Evolutionary conservation across 2,113 vertebrate genomes (phyloP).

Genomic region (Hemiscyllium ocellatum): DNA sequence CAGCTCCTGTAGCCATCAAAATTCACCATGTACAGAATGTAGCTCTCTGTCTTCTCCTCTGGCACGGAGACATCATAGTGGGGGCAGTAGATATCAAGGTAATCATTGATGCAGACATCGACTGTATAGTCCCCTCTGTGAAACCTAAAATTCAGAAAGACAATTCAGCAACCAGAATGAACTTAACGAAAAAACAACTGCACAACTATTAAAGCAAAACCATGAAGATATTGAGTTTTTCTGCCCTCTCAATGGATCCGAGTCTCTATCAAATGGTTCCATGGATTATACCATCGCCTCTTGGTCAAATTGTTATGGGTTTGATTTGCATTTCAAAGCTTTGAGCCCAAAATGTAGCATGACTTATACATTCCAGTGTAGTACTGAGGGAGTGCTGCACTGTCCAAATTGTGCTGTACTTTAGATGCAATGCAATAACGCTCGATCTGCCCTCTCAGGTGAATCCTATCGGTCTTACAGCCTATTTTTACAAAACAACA

Average conservation of each 20-base stretch:
- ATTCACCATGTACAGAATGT: slow-evolving; percentile 92
- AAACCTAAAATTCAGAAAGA: slow-evolving; percentile 62
- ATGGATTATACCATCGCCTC: neutral
- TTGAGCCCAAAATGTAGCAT: neutral
- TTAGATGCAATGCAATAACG: neutral
- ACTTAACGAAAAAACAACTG: neutral
- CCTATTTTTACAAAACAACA: neutral
- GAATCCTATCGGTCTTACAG: neutral
- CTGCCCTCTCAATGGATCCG: neutral
- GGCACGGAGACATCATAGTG: slow-evolving; percentile 76
- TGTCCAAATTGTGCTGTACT: neutral
- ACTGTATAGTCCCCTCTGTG: slow-evolving; percentile 79
- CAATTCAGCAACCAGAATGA: neutral
- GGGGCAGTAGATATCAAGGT: slow-evolving; percentile 94
- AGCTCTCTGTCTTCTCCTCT: slow-evolving; percentile 70
- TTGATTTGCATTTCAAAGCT: neutral
- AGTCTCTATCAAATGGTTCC: neutral
- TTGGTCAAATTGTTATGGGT: neutral
- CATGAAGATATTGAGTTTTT: neutral
- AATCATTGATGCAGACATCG: slow-evolving; percentile 93
- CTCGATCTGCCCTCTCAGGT: neutral
- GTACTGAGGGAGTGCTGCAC: neutral
- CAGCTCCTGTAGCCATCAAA: slow-evolving; percentile 80
- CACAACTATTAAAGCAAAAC: neutral
- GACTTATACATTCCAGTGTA: neutral